These are phyloP conservation scores for Tachypleus tridentatus DNA, from an alignment of 1,140 invertebrate species.

Conservation along the genomic window DNA sequence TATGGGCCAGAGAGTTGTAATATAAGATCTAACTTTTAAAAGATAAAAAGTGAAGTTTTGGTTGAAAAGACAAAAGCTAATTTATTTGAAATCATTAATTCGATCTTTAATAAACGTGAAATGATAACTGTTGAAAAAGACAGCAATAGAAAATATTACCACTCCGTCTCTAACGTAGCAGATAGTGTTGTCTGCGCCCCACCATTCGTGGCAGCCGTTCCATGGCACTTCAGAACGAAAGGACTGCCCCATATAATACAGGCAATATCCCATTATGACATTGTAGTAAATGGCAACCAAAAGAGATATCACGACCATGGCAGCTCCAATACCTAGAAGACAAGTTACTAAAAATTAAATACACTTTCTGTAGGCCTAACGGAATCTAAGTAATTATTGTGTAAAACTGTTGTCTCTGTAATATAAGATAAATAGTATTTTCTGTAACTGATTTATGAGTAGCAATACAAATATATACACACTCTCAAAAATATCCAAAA, in stretches of 20 bases:
- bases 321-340: slow-evolving; percentile 58
- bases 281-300: slow-evolving; percentile 65
- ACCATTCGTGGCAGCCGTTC: slow-evolving; percentile 26
- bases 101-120: neutral
- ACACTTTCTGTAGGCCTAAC: no score
- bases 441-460: no score
- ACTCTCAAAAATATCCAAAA: no score
- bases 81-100: neutral
- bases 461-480: no score
- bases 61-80: neutral
- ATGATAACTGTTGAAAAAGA: neutral
- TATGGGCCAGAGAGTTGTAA: slow-evolving; percentile 12
- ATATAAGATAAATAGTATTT: neutral
- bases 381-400: no score
- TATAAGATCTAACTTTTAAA: neutral
- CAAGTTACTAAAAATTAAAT: neutral
- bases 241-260: slow-evolving; percentile 14
- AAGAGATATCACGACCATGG: slow-evolving; percentile 55
- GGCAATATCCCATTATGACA: slow-evolving; percentile 38
- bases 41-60: neutral
- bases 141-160: slow-evolving; percentile 1
- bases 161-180: slow-evolving; percentile 21
- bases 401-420: no score
- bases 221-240: slow-evolving; percentile 13
- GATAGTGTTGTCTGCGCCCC: slow-evolving; percentile 22